Conservation (phyloP, 2,888 invertebrate genomes). For the Apodemia zela region DNA sequence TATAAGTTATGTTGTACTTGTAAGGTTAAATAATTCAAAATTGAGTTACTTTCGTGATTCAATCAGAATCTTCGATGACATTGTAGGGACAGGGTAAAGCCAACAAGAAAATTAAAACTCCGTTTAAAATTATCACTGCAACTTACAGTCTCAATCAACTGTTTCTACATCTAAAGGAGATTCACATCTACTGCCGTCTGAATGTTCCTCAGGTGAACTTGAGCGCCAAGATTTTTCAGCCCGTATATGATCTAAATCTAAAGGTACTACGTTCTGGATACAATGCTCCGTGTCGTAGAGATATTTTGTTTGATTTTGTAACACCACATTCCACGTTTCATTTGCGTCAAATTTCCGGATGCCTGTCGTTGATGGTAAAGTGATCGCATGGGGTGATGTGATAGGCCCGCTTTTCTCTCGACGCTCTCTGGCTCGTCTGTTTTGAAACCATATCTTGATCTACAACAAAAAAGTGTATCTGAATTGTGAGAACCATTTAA, state of each 20-base stretch:
- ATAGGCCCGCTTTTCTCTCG: conserved; percentile 78
- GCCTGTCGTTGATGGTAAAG: conserved; percentile 52
- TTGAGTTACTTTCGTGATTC: too few species aligned
- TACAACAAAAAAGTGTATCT: conserved; percentile 33
- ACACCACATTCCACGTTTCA: conserved; percentile 20
- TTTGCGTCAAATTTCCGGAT: conserved; percentile 24
- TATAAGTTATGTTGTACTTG: too few species aligned
- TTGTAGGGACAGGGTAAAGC: too few species aligned
- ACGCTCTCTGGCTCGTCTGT: conserved; percentile 87
- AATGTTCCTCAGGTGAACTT: conserved; percentile 32
- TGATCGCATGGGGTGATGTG: conserved; percentile 53
- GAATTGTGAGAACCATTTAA: not conserved
- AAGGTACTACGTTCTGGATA: not conserved
- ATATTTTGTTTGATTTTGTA: conserved; percentile 7
- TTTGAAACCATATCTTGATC: conserved; percentile 90
- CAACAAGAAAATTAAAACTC: not conserved
- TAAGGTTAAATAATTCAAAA: too few species aligned
- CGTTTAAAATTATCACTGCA: not conserved
- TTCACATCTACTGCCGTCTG: conserved; percentile 41
- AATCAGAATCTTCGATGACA: too few species aligned
- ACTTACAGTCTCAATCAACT: conserved; percentile 16
- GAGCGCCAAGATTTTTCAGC: conserved; percentile 15
- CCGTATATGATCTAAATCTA: not conserved
- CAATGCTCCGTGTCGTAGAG: not conserved
- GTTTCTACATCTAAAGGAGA: conserved; percentile 60